Base-by-base conservation (phyloP, 1,140 invertebrate species). In the Aethina tumida region DNA sequence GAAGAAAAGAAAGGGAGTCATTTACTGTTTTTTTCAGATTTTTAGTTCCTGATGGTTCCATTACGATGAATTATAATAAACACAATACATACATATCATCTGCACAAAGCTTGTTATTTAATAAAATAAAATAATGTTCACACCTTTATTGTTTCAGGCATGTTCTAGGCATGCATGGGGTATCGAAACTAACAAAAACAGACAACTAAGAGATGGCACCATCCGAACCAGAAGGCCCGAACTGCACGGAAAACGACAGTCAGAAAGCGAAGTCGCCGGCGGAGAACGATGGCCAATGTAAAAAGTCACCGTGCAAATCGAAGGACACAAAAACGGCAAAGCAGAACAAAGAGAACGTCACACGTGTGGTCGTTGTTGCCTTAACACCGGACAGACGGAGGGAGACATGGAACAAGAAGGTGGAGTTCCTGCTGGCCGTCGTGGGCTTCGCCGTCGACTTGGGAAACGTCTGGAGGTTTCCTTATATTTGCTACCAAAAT, bases 381-480 rank as follows among this genome's bases (percentile, higher is more conserved):
- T 61, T 77, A 21, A 77, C 75, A 3, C 70, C 71, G 6, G 70
- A 72, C 39, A 59, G 73, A 16, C 63, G 68, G 31, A 63, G 79
- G 1, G 79, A 82, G 61, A 81, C 78, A 5, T 82, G 79, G 79
- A 71, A 70, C 42, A 88, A 89, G 63, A 92, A 93, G 63, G 81
- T 86, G 16, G 88, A 93, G 63, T 92, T 91, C 60, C 68, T 91
- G 13, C 66, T 91, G 31, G 84, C 85, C 5, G 84, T 90, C 26
- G 80, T 90, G 39, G 86, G 86, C 0, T 91, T 90, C 52, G 85
- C 86, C 4, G 85, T 91, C 1, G 86, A 89, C 63, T 68, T 86
- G 18, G 83, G 80, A 25, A 86, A 86, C 53, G 81, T 86, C 2
- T 86, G 82, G 82, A 55, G 65, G 10, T 90, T 89, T 58, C 81